Conservation (phyloP, 2,113 vertebrate species). For the Crotalus helleri region DNA sequence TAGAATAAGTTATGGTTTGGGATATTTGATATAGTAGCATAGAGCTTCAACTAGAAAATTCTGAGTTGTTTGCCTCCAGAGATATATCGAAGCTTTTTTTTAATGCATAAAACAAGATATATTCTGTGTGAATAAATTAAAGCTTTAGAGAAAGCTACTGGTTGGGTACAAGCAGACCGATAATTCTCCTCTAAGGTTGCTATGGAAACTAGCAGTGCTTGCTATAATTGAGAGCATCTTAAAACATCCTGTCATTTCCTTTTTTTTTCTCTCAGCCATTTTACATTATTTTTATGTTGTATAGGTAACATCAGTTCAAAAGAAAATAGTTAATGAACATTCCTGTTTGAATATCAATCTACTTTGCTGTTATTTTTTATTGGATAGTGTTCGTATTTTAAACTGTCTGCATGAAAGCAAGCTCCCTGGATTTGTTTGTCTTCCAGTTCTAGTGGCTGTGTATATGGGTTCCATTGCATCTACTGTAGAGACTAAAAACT, state of each 20-base stretch:
- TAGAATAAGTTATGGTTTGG: neutral
- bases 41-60: conserved; percentile 28
- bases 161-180: conserved; percentile 75
- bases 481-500: conserved; percentile 68
- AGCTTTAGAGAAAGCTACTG: conserved; percentile 70
- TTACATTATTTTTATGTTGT: conserved; percentile 73
- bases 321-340: conserved; percentile 58
- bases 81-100: conserved; percentile 37
- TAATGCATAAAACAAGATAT: conserved; percentile 36
- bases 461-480: conserved; percentile 56
- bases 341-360: conserved; percentile 64
- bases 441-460: conserved; percentile 54
- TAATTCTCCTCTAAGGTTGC: conserved; percentile 81
- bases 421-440: conserved; percentile 63
- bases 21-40: conserved; percentile 50
- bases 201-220: conserved; percentile 81
- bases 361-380: conserved; percentile 57
- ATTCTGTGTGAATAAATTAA: conserved; percentile 64
- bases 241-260: conserved; percentile 76
- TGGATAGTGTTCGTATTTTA: conserved; percentile 60
- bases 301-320: conserved; percentile 65
- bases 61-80: conserved; percentile 13
- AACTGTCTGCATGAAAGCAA: conserved; percentile 66
- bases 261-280: conserved; percentile 74
- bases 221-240: conserved; percentile 80